Evolutionary conservation across 92 coral and sea anemone genomes (phyloP), one percentile per base, ranked within the genome.

Genomic region (Zoanthus solanderi): DNA sequence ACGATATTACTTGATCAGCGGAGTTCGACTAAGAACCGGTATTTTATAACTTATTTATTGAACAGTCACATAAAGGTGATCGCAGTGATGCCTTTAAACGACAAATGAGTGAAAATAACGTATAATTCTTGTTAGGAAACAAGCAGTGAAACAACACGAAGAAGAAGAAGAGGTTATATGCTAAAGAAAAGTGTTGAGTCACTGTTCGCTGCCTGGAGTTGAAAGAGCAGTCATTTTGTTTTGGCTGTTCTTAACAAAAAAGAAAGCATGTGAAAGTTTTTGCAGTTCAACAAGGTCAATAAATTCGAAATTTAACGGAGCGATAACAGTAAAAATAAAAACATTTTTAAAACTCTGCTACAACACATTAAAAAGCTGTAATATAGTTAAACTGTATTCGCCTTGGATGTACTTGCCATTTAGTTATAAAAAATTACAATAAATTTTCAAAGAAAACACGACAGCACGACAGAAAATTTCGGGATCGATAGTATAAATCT

Each of bases 101-200:
- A 66, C 85, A 80, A 81, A 81, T 57, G 85, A 16, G 2, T 12
- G 58, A 69, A 81, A 81, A 28, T 46, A 75, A 66, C 61, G 71
- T 81, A 63, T 12, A 69, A 61, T 2, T 69, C 69, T 79, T 54
- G 53, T 50, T 71, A 13, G 1, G 30, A 69, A 1, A 34, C 42
- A 69, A 81, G 85, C 75, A 66, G 14, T 44, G 75, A 81, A 81
- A 81, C 13, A 1, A 13, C 46, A 47, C 10, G 18, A 7, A 47
- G 63, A 15, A 32, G 23, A 80, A 46, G 71, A 78, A 16, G 54
- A 30, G 34, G 23, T 23, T 23, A 23, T 23, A 28, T 61, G 72
- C 84, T 42, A 32, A 42, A 11, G 32, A 68, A 75, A 32, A 23
- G 23, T 23, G 23, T 23, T 23, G 23, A 23, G 23, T 23, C 23